Conservation (phyloP, 2,113 vertebrate genomes). For the Phylloscopus whistleri region DNA sequence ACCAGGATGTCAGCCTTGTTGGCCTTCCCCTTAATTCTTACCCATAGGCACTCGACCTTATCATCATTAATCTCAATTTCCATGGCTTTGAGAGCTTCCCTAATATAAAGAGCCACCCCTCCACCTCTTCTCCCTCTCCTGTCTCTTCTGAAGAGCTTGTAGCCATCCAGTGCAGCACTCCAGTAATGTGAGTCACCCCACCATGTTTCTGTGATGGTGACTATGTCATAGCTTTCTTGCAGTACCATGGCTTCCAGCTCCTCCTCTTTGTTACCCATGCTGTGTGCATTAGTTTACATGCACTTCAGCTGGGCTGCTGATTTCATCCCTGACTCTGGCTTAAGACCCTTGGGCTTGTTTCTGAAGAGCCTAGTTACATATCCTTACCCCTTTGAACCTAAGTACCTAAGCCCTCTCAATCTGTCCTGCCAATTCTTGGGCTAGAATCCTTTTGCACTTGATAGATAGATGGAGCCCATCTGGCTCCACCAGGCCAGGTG, state of each 20-base stretch:
- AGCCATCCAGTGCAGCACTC: not conserved
- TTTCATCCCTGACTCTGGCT: not conserved
- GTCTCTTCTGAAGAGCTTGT: no score
- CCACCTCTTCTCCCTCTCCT: no score
- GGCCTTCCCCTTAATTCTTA: no score
- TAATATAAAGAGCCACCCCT: no score
- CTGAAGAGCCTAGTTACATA: not conserved
- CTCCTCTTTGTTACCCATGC: not conserved
- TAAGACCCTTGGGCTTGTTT: not conserved
- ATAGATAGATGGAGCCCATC: not conserved
- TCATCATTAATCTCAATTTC: no score
- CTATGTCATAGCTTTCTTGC: not conserved
- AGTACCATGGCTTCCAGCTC: not conserved
- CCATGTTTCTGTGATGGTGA: fast-evolving
- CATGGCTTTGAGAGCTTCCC: no score
- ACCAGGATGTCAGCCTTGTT: not conserved
- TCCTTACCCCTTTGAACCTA: not conserved
- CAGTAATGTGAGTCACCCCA: not conserved
- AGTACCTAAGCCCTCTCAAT: not conserved
- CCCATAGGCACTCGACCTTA: no score
- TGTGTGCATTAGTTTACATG: no score
- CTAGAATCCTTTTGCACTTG: not conserved
- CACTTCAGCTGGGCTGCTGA: not conserved
- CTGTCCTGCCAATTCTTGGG: not conserved
- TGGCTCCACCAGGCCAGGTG: not conserved